Evolutionary conservation across 1,140 invertebrate species (phyloP).

Genomic region (Megalonaias nervosa): DNA sequence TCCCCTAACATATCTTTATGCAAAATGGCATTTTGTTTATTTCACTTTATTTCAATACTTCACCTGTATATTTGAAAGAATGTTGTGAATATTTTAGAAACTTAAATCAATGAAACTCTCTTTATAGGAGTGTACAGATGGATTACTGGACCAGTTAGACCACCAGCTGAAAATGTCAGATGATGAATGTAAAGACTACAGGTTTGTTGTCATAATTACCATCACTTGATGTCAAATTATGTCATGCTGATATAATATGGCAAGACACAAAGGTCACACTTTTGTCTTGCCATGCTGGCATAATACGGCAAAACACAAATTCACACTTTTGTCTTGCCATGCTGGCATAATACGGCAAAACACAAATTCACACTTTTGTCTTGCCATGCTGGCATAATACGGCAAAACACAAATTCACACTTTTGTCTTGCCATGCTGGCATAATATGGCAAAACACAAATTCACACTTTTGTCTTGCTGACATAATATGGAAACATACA

Average conservation of each 20-base stretch:
- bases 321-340: too few species aligned
- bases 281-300: too few species aligned
- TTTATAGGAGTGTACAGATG: slow-evolving; percentile 90
- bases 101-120: not conserved
- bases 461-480: too few species aligned
- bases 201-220: slow-evolving; percentile 49
- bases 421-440: too few species aligned
- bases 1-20: not conserved
- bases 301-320: too few species aligned
- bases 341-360: too few species aligned
- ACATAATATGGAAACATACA: too few species aligned
- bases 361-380: too few species aligned
- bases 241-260: not conserved
- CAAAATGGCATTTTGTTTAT: not conserved
- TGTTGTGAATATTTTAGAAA: not conserved
- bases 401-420: too few species aligned
- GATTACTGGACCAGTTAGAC: slow-evolving; percentile 91
- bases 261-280: not conserved
- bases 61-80: not conserved
- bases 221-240: too few species aligned
- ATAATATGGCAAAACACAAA: too few species aligned
- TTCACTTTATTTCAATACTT: not conserved
- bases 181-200: slow-evolving; percentile 91
- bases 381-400: too few species aligned
- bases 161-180: slow-evolving; percentile 89